phyloP scores from a whole-genome alignment of 2,888 invertebrate species.

The Brachyptera putata region DNA sequence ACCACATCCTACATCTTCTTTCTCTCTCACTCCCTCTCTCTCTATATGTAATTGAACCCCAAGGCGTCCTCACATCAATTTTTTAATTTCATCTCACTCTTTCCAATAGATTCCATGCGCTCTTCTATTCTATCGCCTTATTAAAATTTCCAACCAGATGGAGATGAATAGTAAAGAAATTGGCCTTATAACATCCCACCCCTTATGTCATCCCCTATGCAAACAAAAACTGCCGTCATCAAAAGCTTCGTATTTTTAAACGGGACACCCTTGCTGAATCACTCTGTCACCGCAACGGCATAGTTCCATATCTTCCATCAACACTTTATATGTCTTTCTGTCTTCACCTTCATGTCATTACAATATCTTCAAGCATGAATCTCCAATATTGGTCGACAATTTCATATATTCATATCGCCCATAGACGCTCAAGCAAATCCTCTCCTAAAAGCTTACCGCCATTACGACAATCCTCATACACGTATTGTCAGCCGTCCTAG shows the following conservation, averaged over 20 bases:
- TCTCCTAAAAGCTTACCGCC: slow-evolving; percentile 2
- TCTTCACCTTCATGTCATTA: background rate
- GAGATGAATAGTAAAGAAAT: slow-evolving; percentile 49
- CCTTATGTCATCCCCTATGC: background rate
- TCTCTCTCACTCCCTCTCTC: background rate
- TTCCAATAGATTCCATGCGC: background rate
- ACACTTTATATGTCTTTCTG: background rate
- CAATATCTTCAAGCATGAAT: too few species aligned
- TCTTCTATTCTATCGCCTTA: slow-evolving; percentile 42
- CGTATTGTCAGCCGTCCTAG: background rate
- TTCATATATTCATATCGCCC: slow-evolving; percentile 18
- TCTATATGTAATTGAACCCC: slow-evolving; percentile 10
- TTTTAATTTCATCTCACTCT: slow-evolving; percentile 8
- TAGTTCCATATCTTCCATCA: background rate
- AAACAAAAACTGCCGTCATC: slow-evolving; percentile 16
- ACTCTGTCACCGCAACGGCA: slow-evolving; percentile 12
- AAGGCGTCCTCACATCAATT: slow-evolving; percentile 5
- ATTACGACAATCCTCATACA: background rate
- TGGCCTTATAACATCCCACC: slow-evolving; percentile 39
- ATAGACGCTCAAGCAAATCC: slow-evolving; percentile 3
- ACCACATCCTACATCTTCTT: slow-evolving; percentile 4
- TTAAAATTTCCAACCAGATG: slow-evolving; percentile 52
- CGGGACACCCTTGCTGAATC: slow-evolving; percentile 15
- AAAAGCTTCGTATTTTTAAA: slow-evolving; percentile 11
- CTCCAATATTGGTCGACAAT: slow-evolving; percentile 18